Base-by-base conservation (phyloP, 2,113 vertebrate genomes). In the Prietella phreatophila region DNA sequence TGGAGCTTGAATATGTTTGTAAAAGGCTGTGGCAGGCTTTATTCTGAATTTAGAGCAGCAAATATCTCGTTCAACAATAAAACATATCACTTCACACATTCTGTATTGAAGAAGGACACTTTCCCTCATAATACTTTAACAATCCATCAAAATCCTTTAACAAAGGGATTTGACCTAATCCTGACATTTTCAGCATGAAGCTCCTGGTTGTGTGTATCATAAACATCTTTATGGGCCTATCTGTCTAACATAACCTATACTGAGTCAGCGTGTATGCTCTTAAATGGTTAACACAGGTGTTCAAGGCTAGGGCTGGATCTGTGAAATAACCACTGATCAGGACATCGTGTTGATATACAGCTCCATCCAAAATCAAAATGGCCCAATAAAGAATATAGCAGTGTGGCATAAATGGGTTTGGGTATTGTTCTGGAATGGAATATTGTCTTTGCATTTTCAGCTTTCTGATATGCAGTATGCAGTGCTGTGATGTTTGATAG, bases 131-230 rank as follows among this genome's bases (percentile, higher is more conserved):
- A 89, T 88, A 84, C 27, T 0, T 53, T 84, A 87, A 84, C 88
- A 84, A 91, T 91, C 86, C 87, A 91, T 91, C 88, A 85, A 58
- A 50, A 83, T 91, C 22, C 27, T 84, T 89, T 88, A 60, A 86
- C 47, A 81, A 81, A n/a, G 50, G 30, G 75, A 85, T 85, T 82
- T 93, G 93, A 94, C 93, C 94, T 92, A 92, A 93, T 86, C 71
- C 79, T 94, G 92, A 92, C 91, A 94, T 95, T 94, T 93, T 86
- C 88, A 92, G 84, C 88, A 67, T 83, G 73, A 19, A 84, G 61
- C 87, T 55, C 80, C 90, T 85, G n/a, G 67, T 89, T 86, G 58
- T 20, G 83, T 73, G 86, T 88, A 88, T 87, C 83, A 88, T 88
- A 90, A 90, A 90, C 65, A 82, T 88, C 87, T 93, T 92, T 85